Conservation (phyloP, 2,113 vertebrate genomes). For the Pantherophis guttatus region DNA sequence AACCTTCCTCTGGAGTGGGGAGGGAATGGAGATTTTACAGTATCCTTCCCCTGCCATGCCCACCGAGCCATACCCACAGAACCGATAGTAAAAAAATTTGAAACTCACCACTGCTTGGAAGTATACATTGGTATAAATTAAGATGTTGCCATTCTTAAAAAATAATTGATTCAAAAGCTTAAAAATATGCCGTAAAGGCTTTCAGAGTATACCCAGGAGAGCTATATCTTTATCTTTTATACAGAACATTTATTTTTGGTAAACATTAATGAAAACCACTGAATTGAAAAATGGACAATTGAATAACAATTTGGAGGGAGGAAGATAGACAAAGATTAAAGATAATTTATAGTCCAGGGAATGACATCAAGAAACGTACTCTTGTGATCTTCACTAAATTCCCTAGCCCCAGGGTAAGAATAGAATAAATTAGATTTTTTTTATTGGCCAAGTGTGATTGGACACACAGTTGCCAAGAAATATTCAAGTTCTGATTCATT, state of each 20-base stretch:
- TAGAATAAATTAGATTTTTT: too few relatives aligned
- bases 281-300: not conserved
- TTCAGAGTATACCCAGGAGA: not conserved
- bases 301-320: not conserved
- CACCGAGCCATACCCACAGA: too few relatives aligned
- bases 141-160: not conserved
- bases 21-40: too few relatives aligned
- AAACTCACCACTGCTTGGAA: not conserved
- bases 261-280: not conserved
- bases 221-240: not conserved
- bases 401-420: not conserved
- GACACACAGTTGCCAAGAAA: not conserved
- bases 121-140: not conserved
- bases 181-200: not conserved
- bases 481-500: not conserved
- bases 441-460: too few relatives aligned
- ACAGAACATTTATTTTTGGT: not conserved
- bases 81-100: too few relatives aligned
- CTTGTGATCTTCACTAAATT: not conserved
- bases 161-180: not conserved
- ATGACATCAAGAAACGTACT: not conserved
- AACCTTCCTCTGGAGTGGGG: too few relatives aligned
- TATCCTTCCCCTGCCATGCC: too few relatives aligned
- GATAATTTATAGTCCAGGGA: not conserved
- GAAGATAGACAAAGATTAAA: not conserved